Base-by-base conservation (phyloP, 2,113 vertebrate genomes). In the Trogon surrucura region DNA sequence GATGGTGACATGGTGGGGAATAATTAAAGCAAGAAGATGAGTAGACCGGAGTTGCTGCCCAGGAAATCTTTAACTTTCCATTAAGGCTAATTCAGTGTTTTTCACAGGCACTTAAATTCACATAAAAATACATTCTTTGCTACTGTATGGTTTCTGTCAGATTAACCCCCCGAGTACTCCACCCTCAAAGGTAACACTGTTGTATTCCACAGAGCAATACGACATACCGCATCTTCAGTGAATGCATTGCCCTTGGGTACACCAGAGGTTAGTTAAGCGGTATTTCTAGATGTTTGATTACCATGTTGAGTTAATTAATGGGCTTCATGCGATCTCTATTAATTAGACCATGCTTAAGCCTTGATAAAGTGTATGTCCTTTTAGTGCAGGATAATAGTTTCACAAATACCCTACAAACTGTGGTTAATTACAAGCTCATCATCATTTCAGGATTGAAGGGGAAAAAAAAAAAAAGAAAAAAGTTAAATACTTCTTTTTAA, bases 281-380 rank as follows among this genome's bases (percentile, higher is more conserved):
- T 25, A 34, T 94, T 92, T 88, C 92, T 80, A 72, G 69, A 15
- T 88, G 61, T 92, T 93, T 97, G 93, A 96, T 96, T 95, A 79
- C 85, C 80, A 47, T 10, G 85, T 95, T 75, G 69, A 95, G 75
- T 94, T 94, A 96, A 96, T 95, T 96, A 96, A 94, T 79, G 80
- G 90, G 82, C 96, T 96, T 88, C 65, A 79, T 95, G 69, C 5
- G 45, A 94, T 93, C 72, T 90, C 72, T 90, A 84, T 96, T 97
- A 96, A 96, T 95, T 97, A 94, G 85, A 90, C 85, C 18, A 20
- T 45, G 80, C 95, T 94, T 54, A 61, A 77, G 80, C 87, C 85
- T 91, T 96, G 92, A 95, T 96, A 94, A 96, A 96, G 54, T 70
- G 50, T 75, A 60, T 87, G 91, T 94, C 83, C 91, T 93, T 73